A percentile compares a stretch with the other conserved stretches of the same genome.
phyloP scores from a whole-genome alignment of 2,888 invertebrate genomes.

The Nymphalis c-album region DNA sequence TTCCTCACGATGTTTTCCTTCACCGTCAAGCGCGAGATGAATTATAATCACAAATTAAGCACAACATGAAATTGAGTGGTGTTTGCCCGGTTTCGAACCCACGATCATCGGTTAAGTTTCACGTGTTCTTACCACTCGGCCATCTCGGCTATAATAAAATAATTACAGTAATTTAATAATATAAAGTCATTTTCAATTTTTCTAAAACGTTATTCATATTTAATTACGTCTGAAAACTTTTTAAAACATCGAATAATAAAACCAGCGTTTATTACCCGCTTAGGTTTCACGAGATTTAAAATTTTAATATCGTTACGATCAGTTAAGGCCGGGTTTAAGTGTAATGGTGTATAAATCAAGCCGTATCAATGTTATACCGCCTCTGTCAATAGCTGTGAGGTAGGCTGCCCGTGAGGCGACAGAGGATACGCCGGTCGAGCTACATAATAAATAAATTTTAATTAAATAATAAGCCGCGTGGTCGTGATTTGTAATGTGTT shows the following conservation, averaged over 20 bases:
- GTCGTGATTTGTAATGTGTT: no score
- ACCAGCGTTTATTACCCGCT: slow-evolving; percentile 14
- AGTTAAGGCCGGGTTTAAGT: slow-evolving; percentile 66
- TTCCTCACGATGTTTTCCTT: no score
- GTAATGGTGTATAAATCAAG: slow-evolving; percentile 78
- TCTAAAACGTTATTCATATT: background rate
- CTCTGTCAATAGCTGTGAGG: slow-evolving; percentile 74
- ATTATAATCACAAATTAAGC: no score
- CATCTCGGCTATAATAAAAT: no score
- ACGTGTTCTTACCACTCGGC: no score
- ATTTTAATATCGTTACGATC: slow-evolving; percentile 65
- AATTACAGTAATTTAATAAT: no score
- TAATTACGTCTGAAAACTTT: background rate
- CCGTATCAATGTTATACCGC: slow-evolving; percentile 68
- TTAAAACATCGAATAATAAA: background rate
- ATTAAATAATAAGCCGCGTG: no score
- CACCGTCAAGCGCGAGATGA: no score
- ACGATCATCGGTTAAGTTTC: no score
- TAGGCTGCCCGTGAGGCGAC: slow-evolving; percentile 44
- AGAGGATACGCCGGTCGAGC: slow-evolving; percentile 44
- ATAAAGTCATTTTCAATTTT: background rate
- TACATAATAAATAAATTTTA: no score
- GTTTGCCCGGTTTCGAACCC: no score
- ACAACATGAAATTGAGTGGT: no score
- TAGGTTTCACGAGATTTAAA: slow-evolving; percentile 57